These are phyloP conservation scores for Brachyrhaphis roseni DNA, from an alignment of 2,797 vertebrate species.

Conservation along the genomic window DNA sequence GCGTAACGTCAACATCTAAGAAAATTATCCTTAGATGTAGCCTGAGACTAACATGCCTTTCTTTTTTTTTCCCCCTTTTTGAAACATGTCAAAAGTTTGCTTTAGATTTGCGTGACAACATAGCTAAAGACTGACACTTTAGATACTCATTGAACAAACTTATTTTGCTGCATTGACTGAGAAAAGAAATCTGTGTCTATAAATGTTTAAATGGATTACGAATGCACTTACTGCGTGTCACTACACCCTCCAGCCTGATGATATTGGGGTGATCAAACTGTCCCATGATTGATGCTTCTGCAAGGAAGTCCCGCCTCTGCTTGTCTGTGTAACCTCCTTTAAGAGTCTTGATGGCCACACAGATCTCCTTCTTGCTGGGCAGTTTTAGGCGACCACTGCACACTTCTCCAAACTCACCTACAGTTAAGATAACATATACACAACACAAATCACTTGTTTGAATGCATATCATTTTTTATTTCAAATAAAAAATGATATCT, in stretches of 20 bases:
- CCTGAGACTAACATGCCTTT: no score
- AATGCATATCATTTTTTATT: not conserved
- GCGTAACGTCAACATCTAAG: no score
- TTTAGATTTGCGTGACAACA: no score
- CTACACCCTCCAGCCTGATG: slow-evolving; percentile 94
- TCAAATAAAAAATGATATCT: no score
- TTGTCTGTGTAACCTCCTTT: slow-evolving; percentile 98
- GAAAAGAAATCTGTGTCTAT: not conserved
- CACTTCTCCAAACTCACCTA: slow-evolving; percentile 97
- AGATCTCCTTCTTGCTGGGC: slow-evolving; percentile 96
- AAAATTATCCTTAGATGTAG: no score
- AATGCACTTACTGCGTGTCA: slow-evolving; percentile 91
- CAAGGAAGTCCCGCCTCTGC: slow-evolving; percentile 94
- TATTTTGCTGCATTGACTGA: not conserved
- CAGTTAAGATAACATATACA: not conserved
- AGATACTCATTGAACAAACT: not conserved
- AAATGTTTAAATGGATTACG: not conserved
- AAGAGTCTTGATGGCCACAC: slow-evolving; percentile 96
- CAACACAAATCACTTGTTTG: not conserved
- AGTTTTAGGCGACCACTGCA: slow-evolving; percentile 95
- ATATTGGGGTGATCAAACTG: slow-evolving; percentile 99
- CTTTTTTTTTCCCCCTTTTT: no score
- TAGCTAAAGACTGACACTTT: not conserved
- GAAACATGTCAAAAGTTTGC: no score
- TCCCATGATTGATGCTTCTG: slow-evolving; percentile 98